Evolutionary conservation across 2,797 vertebrate genomes (phyloP).

Genomic region (Prunella strophiata): DNA sequence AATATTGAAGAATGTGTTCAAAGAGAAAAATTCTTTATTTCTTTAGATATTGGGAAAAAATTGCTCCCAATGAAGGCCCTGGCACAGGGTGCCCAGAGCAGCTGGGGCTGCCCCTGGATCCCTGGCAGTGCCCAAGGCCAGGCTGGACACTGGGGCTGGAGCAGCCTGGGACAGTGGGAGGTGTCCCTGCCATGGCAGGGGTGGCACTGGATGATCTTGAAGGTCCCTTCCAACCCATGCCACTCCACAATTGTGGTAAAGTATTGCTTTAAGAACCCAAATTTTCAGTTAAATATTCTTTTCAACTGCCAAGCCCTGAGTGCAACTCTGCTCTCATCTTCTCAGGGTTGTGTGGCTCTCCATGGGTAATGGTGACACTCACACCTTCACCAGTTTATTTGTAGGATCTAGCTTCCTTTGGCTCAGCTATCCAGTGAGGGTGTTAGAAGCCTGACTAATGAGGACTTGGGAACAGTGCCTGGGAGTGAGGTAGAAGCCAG

Average conservation of each 20-base stretch:
- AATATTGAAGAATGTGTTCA: not conserved
- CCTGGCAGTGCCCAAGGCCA: not conserved
- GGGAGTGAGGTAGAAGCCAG: not conserved
- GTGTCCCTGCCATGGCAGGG: not conserved
- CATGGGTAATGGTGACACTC: rapidly evolving
- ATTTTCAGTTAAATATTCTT: not conserved
- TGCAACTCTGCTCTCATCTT: not conserved
- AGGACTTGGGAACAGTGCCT: not conserved
- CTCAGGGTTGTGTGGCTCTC: not conserved
- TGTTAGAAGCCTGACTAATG: not conserved
- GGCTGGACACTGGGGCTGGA: rapidly evolving
- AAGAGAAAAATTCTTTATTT: not conserved
- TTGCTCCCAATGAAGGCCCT: not conserved
- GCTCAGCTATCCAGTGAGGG: not conserved
- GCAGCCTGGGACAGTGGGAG: not conserved
- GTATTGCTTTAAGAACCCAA: not conserved
- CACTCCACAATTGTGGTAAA: not conserved
- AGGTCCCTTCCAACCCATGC: not conserved
- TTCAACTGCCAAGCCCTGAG: not conserved
- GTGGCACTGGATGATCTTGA: rapidly evolving
- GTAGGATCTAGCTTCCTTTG: not conserved
- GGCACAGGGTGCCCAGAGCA: not conserved
- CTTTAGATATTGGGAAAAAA: not conserved
- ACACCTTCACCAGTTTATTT: not conserved
- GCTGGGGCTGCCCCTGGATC: not conserved